Evolutionary conservation across 2,113 vertebrate species (phyloP), one percentile per base, ranked within the genome.

Genomic region (Pionites leucogaster): DNA sequence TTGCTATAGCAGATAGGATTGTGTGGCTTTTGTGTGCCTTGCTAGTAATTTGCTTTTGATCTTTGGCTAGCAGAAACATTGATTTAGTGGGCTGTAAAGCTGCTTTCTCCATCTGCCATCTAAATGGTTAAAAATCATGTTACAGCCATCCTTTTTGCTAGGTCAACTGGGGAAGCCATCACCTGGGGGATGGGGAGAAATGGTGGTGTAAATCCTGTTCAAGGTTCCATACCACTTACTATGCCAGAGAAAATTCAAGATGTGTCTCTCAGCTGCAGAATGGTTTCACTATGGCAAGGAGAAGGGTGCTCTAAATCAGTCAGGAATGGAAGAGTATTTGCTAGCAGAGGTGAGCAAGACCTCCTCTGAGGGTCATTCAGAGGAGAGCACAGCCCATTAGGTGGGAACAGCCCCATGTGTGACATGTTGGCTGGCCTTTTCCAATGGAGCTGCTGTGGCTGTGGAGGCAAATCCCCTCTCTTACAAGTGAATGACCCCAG

Each of bases 61-160:
- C 94, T 96, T 92, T 91, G 97, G 86, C 86, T 95, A 70, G 49
- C 33, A 68, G 93, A 94, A 75, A 42, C 53, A 47, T 49, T 82
- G 88, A 90, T 90, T 72, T 88, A 93, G 41, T 72, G 83, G 70
- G 72, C 63, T 86, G 53, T 63, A 94, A 92, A 94, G 81, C 33
- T 17, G 41, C 25, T 97, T 87, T 96, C 67, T 71, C 15, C 68
- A 96, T 77, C 31, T 82, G 65, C 68, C 74, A 82, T 88, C 90
- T 93, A 93, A 89, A 83, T 80, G 4, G 3, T 50, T 75, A 88
- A 80, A 93, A 96, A 77, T 65, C 37, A 37, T n/a, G 27, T 80
- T 76, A 87, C 81, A 96, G 65, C 53, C 28, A 47, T 86, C 18
- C 53, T 84, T 95, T 95, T 97, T 95, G 93, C 70, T 69, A 71